Percentiles rank a stretch among this genome's conserved stretches.
Evolutionary conservation across 2,888 invertebrate genomes (phyloP).

Genomic region (Muscina levida): DNA sequence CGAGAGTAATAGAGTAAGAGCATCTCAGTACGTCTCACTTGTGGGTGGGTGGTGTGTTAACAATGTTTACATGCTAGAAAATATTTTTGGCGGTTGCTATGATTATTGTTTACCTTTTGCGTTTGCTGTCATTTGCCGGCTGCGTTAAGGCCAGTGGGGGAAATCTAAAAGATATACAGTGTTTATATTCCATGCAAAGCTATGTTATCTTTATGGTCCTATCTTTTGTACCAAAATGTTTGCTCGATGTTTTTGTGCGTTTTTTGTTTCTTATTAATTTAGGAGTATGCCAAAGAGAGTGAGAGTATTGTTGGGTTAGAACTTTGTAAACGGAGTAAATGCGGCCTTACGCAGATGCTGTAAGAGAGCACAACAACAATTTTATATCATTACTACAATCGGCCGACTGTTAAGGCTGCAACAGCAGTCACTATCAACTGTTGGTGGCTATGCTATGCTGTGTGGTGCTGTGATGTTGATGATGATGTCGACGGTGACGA

Average conservation of each 20-base stretch:
- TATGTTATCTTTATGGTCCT: too few relatives aligned
- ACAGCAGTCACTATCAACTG: not conserved
- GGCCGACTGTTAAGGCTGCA: not conserved
- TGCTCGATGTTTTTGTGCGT: too few relatives aligned
- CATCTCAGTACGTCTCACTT: too few relatives aligned
- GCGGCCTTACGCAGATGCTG: constrained; percentile 62
- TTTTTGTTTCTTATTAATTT: too few relatives aligned
- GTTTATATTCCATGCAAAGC: too few relatives aligned
- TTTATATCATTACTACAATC: not conserved
- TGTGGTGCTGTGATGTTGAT: constrained; percentile 69
- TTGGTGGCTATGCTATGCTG: constrained; percentile 1
- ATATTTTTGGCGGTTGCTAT: constrained; percentile 50
- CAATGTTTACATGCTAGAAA: constrained; percentile 49
- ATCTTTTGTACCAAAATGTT: too few relatives aligned
- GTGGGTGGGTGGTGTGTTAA: not conserved
- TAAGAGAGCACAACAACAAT: constrained; percentile 17
- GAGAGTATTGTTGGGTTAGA: not conserved
- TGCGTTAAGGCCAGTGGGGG: not conserved
- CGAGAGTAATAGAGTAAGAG: not conserved
- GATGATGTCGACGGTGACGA: constrained; percentile 62
- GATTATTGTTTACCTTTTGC: constrained; percentile 21
- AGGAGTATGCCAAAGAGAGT: not conserved
- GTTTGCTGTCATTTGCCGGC: constrained; percentile 11
- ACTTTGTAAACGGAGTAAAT: constrained; percentile 1
- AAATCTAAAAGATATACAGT: too few relatives aligned